Base-by-base conservation (phyloP, 2,797 vertebrate genomes). In the Phylloscopus collybita region DNA sequence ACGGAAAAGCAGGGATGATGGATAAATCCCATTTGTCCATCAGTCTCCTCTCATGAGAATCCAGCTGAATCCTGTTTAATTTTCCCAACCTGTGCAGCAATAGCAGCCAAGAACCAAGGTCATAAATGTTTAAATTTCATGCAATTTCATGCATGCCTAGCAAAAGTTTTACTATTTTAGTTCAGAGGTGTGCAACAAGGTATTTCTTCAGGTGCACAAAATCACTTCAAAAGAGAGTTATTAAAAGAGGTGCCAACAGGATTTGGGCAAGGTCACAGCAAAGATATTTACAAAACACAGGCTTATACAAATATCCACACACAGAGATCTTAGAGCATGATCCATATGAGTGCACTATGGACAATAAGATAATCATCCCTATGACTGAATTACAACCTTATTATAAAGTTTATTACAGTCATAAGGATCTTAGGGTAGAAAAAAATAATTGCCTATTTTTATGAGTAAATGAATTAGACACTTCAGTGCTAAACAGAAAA, bases 81-180 rank as follows among this genome's bases (percentile, higher is more conserved):
- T 78, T 92, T 80, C 65, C 38, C 75, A 92, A 64, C 18, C 38
- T 57, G 38, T 50, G 42, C 53, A 78, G 61, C 50, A 91, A 61
- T 18, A 89, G 44, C 65, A 89, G 78, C 50, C 76, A 80, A 75
- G 70, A 94, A 88, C 20, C 40, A 56, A 75, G 44, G 50, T 75
- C 59, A 75, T 40, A 79, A 84, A 79, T 42, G 38, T 82, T 82
- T 62, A 70, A 89, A 96, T 94, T 93, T 88, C 47, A 86, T 65
- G 74, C 40, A 66, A 95, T 87, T 94, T 92, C 82, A 93, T 66
- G 66, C 38, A 40, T 40, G 38, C 38, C 38, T 38, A 67, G 79
- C 65, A 94, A 91, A 94, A 93, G 36, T 44, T 18, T 78, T 67
- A 32, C 36, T 85, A 76, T 80, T 74, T 90, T 50, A 80, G 50